A percentile compares a stretch with the other conserved stretches of the same genome.
These are phyloP conservation scores for Chymomyza fuscimana DNA, from an alignment of 2,888 invertebrate species.

Conservation along the genomic window DNA sequence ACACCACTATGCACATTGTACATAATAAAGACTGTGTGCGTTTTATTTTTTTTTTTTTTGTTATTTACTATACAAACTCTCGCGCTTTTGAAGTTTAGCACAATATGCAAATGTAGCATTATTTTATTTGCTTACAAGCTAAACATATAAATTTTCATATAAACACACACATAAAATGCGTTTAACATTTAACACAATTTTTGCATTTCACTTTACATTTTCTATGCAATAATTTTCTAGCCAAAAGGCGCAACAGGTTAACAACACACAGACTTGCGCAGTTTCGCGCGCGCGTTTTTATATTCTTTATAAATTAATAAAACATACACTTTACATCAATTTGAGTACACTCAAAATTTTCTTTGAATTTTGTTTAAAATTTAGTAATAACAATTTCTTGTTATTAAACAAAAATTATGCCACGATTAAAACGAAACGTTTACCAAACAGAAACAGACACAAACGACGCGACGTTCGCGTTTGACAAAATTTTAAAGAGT, in stretches of 20 bases:
- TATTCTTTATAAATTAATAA: neutral
- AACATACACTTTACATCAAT: neutral
- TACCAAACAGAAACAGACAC: neutral
- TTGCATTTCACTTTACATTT: constrained; percentile 5
- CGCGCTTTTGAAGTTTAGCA: neutral
- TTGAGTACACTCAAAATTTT: no score
- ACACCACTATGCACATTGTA: neutral
- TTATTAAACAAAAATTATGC: neutral
- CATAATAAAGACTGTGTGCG: neutral
- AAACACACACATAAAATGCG: constrained; percentile 3
- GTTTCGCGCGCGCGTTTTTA: constrained; percentile 54
- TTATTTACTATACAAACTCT: neutral
- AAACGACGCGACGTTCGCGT: neutral
- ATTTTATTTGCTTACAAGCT: neutral
- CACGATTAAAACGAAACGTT: neutral
- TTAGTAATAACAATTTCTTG: no score
- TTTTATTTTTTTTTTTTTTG: neutral
- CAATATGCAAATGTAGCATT: neutral
- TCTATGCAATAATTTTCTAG: neutral
- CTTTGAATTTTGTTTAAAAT: no score
- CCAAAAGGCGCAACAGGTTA: constrained; percentile 53
- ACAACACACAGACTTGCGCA: constrained; percentile 36
- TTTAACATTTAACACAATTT: neutral
- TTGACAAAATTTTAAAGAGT: neutral
- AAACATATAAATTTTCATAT: neutral